A percentile compares a stretch with the other conserved stretches of the same genome.
phyloP scores from a whole-genome alignment of 2,888 invertebrate species.

The Craniophora ligustri region DNA sequence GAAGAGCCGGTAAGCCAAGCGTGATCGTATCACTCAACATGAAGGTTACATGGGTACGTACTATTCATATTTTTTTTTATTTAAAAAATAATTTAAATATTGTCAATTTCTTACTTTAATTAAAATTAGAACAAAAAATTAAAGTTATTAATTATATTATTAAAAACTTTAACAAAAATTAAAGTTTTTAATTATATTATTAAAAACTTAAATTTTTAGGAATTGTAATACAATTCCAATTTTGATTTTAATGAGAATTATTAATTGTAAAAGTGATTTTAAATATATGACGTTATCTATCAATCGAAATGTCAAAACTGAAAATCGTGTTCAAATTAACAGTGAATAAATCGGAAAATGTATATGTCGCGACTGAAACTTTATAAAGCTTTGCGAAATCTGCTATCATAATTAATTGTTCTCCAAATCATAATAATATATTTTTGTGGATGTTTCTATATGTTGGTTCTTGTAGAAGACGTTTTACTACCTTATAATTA shows the following conservation, averaged over 20 bases:
- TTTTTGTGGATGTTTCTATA: neutral
- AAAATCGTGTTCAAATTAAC: too few relatives aligned
- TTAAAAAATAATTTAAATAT: neutral
- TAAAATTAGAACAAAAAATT: too few relatives aligned
- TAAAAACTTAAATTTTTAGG: too few relatives aligned
- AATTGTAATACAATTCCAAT: too few relatives aligned
- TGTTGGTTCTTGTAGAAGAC: too few relatives aligned
- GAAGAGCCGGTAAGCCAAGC: conserved; percentile 59
- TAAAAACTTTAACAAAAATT: neutral
- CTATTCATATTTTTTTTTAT: conserved; percentile 8
- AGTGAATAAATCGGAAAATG: too few relatives aligned
- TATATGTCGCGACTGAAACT: conserved; percentile 46
- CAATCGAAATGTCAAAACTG: neutral
- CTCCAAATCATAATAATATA: neutral
- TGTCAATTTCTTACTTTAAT: too few relatives aligned
- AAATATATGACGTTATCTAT: too few relatives aligned
- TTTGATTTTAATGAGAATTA: too few relatives aligned
- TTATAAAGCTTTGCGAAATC: conserved; percentile 44
- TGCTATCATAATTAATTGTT: neutral
- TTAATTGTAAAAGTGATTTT: too few relatives aligned
- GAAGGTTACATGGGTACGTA: conserved; percentile 78
- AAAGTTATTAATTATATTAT: too few relatives aligned
- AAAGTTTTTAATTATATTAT: neutral
- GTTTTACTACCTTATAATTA: too few relatives aligned
- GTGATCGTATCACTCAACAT: conserved; percentile 61